phyloP scores from a whole-genome alignment of 2,888 invertebrate genomes.

The Leptodirus hochenwartii region DNA sequence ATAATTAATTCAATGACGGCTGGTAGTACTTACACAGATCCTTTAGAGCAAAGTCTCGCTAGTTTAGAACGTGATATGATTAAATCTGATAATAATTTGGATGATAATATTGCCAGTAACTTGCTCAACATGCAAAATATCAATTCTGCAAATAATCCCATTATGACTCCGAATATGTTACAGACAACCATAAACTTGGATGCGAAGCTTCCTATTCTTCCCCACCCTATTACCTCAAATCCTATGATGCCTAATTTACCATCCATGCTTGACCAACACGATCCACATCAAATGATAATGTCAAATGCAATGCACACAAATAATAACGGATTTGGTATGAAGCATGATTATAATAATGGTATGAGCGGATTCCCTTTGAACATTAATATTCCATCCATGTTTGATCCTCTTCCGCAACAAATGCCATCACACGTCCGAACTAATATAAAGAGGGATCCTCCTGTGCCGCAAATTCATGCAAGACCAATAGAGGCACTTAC shows the following conservation, averaged over 20 bases:
- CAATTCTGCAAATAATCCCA: slow-evolving; percentile 22
- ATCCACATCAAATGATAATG: slow-evolving; percentile 16
- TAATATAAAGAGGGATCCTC: slow-evolving; percentile 25
- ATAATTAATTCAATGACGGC: slow-evolving; percentile 19
- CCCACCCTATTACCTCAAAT: too few species aligned
- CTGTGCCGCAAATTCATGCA: slow-evolving; percentile 33
- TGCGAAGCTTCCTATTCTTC: too few species aligned
- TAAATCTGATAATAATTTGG: slow-evolving; percentile 31
- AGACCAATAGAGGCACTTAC: slow-evolving; percentile 44
- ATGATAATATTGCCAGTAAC: slow-evolving; percentile 20
- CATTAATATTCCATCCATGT: slow-evolving; percentile 41
- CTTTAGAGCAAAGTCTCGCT: slow-evolving; percentile 51
- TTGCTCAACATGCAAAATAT: not conserved
- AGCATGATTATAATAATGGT: slow-evolving; percentile 31
- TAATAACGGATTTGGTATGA: slow-evolving; percentile 29
- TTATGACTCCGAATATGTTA: slow-evolving; percentile 6
- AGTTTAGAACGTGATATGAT: slow-evolving; percentile 43
- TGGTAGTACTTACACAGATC: slow-evolving; percentile 35
- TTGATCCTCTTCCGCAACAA: slow-evolving; percentile 37
- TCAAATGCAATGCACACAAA: slow-evolving; percentile 20
- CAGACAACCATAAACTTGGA: too few species aligned
- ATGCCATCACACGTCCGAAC: slow-evolving; percentile 21
- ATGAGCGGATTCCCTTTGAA: slow-evolving; percentile 29
- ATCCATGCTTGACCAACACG: too few species aligned
- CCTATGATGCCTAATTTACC: too few species aligned